phyloP scores from a whole-genome alignment of 1,140 invertebrate species.

The Heliothis subflexa region DNA sequence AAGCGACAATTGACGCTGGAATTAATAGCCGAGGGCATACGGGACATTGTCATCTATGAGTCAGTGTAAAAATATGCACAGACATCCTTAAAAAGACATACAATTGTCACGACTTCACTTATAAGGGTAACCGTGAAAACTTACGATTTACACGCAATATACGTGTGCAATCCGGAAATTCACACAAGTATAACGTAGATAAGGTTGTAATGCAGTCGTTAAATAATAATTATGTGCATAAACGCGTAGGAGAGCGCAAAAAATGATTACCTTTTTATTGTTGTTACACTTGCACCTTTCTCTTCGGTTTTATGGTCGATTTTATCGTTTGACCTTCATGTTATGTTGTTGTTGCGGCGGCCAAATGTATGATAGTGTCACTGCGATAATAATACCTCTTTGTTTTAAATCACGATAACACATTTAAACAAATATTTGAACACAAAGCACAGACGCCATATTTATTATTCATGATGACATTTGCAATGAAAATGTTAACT shows the following conservation, averaged over 20 bases:
- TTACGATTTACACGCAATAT: slow-evolving; percentile 20
- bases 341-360: slow-evolving; percentile 36
- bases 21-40: slow-evolving; percentile 54
- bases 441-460: slow-evolving; percentile 58
- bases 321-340: slow-evolving; percentile 50
- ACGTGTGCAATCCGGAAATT: slow-evolving; percentile 24
- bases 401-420: slow-evolving; percentile 38
- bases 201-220: slow-evolving; percentile 16
- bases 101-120: background rate
- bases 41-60: slow-evolving; percentile 50
- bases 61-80: slow-evolving; percentile 58
- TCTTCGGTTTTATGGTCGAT: slow-evolving; percentile 25
- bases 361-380: slow-evolving; percentile 36
- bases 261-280: slow-evolving; percentile 41
- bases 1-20: slow-evolving; percentile 40
- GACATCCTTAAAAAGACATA: slow-evolving; percentile 45
- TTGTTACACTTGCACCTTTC: slow-evolving; percentile 42
- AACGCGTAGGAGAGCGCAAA: slow-evolving; percentile 26
- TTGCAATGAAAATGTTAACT: background rate
- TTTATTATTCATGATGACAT: slow-evolving; percentile 48
- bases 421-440: slow-evolving; percentile 48
- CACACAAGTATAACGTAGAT: slow-evolving; percentile 8
- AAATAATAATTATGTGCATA: slow-evolving; percentile 31
- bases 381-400: slow-evolving; percentile 45
- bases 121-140: slow-evolving; percentile 19